These are phyloP conservation scores for Hephaestus fuliginosus DNA, from an alignment of 2,797 vertebrate genomes.

Conservation along the genomic window DNA sequence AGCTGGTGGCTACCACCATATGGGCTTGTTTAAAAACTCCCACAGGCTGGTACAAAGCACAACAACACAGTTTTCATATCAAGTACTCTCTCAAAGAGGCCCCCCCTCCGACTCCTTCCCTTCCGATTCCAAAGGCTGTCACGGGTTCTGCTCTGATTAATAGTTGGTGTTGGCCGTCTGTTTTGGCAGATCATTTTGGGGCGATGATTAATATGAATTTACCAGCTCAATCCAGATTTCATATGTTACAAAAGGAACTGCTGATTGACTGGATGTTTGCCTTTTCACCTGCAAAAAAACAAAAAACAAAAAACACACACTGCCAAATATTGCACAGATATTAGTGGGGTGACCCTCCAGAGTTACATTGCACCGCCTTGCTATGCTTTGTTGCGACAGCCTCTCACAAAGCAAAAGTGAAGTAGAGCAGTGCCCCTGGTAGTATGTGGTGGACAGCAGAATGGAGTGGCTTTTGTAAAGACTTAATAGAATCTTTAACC, in stretches of 20 bases:
- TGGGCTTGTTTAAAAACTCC: constrained; percentile 90
- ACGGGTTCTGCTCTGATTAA: constrained; percentile 85
- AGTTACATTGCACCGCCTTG: constrained; percentile 84
- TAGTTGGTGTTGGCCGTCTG: constrained; percentile 84
- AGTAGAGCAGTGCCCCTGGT: constrained; percentile 87
- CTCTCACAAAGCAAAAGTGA: constrained; percentile 84
- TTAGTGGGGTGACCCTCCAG: constrained; percentile 67
- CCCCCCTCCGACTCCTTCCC: constrained; percentile 80
- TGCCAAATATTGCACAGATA: constrained; percentile 53
- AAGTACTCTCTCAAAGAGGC: constrained; percentile 85
- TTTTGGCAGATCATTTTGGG: constrained; percentile 82
- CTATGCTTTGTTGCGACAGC: constrained; percentile 82
- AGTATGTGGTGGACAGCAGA: constrained; percentile 89
- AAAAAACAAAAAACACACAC: background rate
- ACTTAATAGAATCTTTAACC: constrained; percentile 99
- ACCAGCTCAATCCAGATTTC: constrained; percentile 77
- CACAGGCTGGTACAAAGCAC: constrained; percentile 87
- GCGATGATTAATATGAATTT: constrained; percentile 83
- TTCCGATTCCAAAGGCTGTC: constrained; percentile 83
- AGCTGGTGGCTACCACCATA: constrained; percentile 90
- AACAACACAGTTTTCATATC: constrained; percentile 90
- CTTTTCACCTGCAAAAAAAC: constrained; percentile 62
- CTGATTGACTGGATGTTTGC: constrained; percentile 55
- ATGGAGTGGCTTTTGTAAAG: constrained; percentile 94
- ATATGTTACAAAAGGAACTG: constrained; percentile 66